These are phyloP conservation scores for Chunga burmeisteri DNA, from an alignment of 2,113 vertebrate species.

Conservation along the genomic window DNA sequence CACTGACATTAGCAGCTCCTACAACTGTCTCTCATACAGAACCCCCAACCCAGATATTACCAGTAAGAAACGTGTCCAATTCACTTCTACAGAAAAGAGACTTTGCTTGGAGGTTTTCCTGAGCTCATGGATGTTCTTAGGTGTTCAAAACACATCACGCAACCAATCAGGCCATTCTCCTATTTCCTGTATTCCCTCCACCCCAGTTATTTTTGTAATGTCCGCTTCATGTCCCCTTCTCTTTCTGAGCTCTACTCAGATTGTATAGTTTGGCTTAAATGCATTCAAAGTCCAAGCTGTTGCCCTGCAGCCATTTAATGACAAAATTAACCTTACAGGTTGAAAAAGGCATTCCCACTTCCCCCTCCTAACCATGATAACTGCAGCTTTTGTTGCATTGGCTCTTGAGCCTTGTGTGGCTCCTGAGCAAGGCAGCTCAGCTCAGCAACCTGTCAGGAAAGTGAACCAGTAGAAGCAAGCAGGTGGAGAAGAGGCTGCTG, in stretches of 20 bases:
- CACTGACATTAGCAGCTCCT: neutral
- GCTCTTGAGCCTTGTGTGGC: neutral
- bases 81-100: neutral
- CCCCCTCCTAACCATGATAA: neutral
- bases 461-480: neutral
- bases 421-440: neutral
- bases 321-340: neutral
- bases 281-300: neutral
- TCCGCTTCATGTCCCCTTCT: neutral
- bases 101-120: neutral
- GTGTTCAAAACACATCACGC: neutral
- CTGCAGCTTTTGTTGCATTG: neutral
- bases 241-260: neutral
- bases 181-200: neutral
- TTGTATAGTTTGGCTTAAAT: neutral
- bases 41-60: neutral
- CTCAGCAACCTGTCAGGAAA: neutral
- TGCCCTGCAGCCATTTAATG: neutral
- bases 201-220: neutral
- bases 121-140: neutral
- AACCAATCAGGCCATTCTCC: neutral
- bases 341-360: neutral
- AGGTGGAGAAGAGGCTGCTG: neutral
- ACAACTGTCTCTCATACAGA: neutral
- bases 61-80: neutral